Percentiles rank a stretch among this genome's conserved stretches.
Evolutionary conservation across 2,888 invertebrate genomes (phyloP).

Genomic region (Cryptosula pallasiana): DNA sequence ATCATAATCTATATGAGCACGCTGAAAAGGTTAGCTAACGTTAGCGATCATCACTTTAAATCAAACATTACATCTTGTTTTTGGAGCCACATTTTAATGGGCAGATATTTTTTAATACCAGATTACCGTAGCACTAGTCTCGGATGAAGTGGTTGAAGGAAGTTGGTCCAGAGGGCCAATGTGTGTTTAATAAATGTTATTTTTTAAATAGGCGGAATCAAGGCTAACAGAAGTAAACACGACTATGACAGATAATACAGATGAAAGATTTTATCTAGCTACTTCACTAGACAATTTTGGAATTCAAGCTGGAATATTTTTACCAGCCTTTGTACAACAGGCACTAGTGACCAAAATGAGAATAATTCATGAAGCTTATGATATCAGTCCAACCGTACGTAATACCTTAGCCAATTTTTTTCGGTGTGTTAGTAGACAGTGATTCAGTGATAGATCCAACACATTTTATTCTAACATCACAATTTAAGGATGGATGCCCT

Average conservation of each 20-base stretch:
- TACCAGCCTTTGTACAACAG: neutral
- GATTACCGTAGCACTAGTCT: no score
- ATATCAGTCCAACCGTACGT: slow-evolving; percentile 7
- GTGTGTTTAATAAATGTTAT: no score
- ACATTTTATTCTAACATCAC: no score
- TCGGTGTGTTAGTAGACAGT: neutral
- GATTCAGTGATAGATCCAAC: no score
- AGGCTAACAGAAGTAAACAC: neutral
- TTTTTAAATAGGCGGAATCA: neutral
- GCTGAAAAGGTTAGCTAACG: neutral
- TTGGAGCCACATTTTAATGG: no score
- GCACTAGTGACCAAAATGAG: neutral
- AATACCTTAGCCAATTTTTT: neutral
- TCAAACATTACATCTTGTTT: no score
- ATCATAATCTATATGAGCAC: neutral
- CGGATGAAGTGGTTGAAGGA: no score
- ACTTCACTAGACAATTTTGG: neutral
- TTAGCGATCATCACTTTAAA: no score
- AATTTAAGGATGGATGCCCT: no score
- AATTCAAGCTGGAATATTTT: neutral
- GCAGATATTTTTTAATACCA: no score
- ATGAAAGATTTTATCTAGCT: neutral
- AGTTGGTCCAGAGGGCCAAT: no score
- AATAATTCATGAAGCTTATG: neutral
- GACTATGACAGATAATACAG: neutral